phyloP scores from a whole-genome alignment of 1,140 invertebrate species.

The Lerema accius region DNA sequence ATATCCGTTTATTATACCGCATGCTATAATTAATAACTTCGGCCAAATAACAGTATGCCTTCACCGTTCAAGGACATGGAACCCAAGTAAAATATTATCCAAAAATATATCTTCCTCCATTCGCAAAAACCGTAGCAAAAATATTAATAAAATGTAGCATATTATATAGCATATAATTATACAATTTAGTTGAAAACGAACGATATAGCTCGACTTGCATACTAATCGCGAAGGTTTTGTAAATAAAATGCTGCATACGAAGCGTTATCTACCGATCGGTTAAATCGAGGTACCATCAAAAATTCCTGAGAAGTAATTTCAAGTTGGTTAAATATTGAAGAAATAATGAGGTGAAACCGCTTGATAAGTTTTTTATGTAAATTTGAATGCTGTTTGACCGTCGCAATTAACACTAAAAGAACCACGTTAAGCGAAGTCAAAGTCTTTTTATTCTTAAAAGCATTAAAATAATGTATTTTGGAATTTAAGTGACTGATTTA shows the following conservation, averaged over 20 bases:
- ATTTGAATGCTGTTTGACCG: constrained; percentile 7
- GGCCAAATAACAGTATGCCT: constrained; percentile 51
- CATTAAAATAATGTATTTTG: too few species aligned
- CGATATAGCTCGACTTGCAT: constrained; percentile 39
- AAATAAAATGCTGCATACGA: constrained; percentile 44
- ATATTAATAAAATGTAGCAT: constrained; percentile 36
- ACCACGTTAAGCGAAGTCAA: neutral
- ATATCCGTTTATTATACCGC: constrained; percentile 59
- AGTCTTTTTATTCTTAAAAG: constrained; percentile 3
- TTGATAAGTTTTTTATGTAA: constrained; percentile 24
- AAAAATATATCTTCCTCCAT: constrained; percentile 39
- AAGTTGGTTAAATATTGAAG: constrained; percentile 22
- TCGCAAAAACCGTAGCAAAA: constrained; percentile 39
- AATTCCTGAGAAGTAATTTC: constrained; percentile 43
- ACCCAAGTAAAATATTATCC: constrained; percentile 31
- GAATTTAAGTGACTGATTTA: too few species aligned
- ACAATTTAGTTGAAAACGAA: constrained; percentile 38
- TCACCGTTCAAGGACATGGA: constrained; percentile 52
- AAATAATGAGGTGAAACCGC: constrained; percentile 33
- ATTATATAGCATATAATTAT: constrained; percentile 39
- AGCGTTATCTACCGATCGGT: constrained; percentile 43
- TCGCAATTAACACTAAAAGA: constrained; percentile 19
- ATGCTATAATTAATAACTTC: constrained; percentile 62
- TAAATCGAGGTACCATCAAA: constrained; percentile 38
- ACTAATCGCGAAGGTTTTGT: constrained; percentile 46